phyloP scores from a whole-genome alignment of 2,797 vertebrate genomes.

The Bryconaethiops microstoma region DNA sequence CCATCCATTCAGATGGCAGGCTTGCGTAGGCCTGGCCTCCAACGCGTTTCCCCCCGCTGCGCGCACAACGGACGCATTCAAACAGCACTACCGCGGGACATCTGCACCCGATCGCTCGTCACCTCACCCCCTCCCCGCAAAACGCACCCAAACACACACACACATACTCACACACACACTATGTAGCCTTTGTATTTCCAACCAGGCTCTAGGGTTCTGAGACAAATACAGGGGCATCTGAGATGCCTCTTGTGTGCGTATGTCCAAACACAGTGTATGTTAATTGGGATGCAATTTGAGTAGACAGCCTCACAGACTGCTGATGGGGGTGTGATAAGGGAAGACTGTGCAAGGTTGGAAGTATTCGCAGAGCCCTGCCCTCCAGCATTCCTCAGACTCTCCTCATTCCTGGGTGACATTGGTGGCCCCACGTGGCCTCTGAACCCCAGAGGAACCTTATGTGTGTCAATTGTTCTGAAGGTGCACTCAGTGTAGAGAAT shows the following conservation, averaged over 20 bases:
- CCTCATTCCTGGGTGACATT: slow-evolving; percentile 70
- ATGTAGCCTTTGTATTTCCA: slow-evolving; percentile 55
- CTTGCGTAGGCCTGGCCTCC: slow-evolving; percentile 89
- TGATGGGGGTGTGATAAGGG: slow-evolving; percentile 70
- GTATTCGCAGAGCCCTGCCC: slow-evolving; percentile 53
- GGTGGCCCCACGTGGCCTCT: slow-evolving; percentile 73
- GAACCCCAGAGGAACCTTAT: slow-evolving; percentile 62
- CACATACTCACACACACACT: slow-evolving; percentile 42
- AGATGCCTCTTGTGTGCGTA: slow-evolving; percentile 71
- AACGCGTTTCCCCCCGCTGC: slow-evolving; percentile 84
- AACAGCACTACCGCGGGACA: slow-evolving; percentile 81
- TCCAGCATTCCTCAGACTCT: slow-evolving; percentile 66
- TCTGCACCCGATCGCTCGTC: slow-evolving; percentile 81
- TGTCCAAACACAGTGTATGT: slow-evolving; percentile 72
- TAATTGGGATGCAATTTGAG: slow-evolving; percentile 62
- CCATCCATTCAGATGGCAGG: slow-evolving; percentile 85
- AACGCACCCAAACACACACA: slow-evolving; percentile 2
- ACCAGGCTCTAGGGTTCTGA: slow-evolving; percentile 68
- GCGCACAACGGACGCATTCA: slow-evolving; percentile 91
- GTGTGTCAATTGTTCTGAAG: slow-evolving; percentile 66
- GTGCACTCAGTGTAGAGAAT: slow-evolving; percentile 67
- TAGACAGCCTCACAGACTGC: slow-evolving; percentile 62
- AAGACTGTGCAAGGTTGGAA: slow-evolving; percentile 63
- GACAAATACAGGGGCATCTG: slow-evolving; percentile 74
- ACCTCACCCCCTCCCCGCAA: slow-evolving; percentile 55